phyloP scores from a whole-genome alignment of 2,113 vertebrate genomes.

The Neolamprologus variostigma region DNA sequence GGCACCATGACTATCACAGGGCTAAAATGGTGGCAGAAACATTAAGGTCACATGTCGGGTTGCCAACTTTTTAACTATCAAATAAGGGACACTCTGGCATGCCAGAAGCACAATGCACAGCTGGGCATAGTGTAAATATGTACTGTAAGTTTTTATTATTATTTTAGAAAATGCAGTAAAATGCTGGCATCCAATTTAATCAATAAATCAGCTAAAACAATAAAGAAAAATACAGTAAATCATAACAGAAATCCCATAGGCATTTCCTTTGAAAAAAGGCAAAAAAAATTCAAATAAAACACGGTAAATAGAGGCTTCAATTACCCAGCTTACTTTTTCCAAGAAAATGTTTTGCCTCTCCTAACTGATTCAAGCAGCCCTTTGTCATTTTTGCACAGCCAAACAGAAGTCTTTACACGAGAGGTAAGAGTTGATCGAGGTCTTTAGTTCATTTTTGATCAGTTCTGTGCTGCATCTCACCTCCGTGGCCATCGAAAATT shows the following conservation, averaged over 20 bases:
- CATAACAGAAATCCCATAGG: background rate
- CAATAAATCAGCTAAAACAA: background rate
- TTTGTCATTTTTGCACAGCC: background rate
- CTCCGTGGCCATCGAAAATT: background rate
- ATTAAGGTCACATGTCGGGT: background rate
- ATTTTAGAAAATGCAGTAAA: background rate
- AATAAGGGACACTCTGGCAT: background rate
- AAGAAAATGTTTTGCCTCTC: background rate
- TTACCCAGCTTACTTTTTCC: background rate
- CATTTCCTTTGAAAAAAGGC: background rate
- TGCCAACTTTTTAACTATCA: background rate
- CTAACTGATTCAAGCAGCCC: background rate
- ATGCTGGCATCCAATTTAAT: background rate
- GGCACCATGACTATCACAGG: background rate
- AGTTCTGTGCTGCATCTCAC: background rate
- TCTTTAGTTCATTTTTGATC: background rate
- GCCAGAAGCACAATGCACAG: background rate
- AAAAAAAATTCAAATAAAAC: accelerated
- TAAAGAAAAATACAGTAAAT: background rate
- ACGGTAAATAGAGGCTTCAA: background rate
- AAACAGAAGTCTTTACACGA: background rate
- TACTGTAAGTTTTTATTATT: background rate
- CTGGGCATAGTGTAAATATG: background rate
- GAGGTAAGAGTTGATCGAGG: background rate
- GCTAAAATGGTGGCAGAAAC: background rate